Evolutionary conservation across 2,113 vertebrate genomes (phyloP).

Genomic region (Poecilia latipinna): DNA sequence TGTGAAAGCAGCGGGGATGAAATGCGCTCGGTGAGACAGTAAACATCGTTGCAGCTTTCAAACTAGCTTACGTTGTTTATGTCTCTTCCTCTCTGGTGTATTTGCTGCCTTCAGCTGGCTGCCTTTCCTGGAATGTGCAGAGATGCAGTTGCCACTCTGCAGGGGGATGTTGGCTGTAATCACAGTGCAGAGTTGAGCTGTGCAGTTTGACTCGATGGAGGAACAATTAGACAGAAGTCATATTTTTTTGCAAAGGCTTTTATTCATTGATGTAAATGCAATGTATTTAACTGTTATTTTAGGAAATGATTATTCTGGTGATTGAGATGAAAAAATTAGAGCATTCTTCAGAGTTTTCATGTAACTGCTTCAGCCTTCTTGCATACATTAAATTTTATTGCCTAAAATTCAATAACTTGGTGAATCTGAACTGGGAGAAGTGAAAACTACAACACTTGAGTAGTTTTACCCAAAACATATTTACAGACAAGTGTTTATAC

Average conservation of each 20-base stretch:
- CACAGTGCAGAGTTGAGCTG: conserved; percentile 62
- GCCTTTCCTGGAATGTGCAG: conserved; percentile 71
- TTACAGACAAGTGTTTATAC: too few species aligned
- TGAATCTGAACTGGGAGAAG: too few species aligned
- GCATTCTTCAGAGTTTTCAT: too few species aligned
- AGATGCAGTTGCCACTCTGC: conserved; percentile 60
- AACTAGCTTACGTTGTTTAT: conserved; percentile 63
- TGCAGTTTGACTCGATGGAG: conserved; percentile 25
- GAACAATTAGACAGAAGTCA: conserved; percentile 20
- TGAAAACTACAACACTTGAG: too few species aligned
- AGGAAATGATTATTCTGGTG: too few species aligned
- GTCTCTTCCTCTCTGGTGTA: conserved; percentile 59
- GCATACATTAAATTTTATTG: too few species aligned
- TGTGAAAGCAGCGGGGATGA: conserved; percentile 55
- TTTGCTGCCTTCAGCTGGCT: conserved; percentile 66
- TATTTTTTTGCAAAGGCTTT: conserved; percentile 3
- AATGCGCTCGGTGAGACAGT: conserved; percentile 66
- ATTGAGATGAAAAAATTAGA: too few species aligned
- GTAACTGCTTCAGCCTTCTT: too few species aligned
- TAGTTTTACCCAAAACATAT: too few species aligned
- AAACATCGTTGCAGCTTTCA: conserved; percentile 59
- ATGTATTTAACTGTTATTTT: neutral
- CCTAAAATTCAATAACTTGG: too few species aligned
- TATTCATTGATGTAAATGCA: neutral
- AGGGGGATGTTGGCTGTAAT: conserved; percentile 57